Evolutionary conservation across 1,140 invertebrate genomes (phyloP), one percentile per base, ranked within the genome.

Genomic region (Ladona fulva): DNA sequence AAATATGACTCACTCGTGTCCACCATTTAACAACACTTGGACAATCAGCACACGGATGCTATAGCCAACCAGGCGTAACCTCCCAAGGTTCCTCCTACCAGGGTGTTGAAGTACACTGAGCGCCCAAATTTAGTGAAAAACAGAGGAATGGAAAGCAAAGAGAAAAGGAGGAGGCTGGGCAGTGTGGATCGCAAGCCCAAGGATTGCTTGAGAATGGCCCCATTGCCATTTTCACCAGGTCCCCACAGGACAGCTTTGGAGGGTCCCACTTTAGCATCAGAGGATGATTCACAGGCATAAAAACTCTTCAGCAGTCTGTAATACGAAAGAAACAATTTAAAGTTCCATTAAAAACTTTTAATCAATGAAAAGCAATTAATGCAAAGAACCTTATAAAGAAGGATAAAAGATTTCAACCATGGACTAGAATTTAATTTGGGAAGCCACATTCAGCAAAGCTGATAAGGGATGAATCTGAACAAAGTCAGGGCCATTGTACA

Each of bases 71-170:
- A 75, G 10, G 29, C 24, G 19, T 75, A 75, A 14, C 74, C 74
- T 16, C 74, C 74, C 74, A 75, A 42, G 74, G 74, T 75, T 5
- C 74, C 74, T 25, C 37, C 24, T 16, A 75, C 24, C 24, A 75
- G 24, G 24, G 74, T 75, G 24, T 75, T 75, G 74, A 75, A 42
- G 74, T 75, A 75, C 1, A 75, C 37, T 6, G 74, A 75, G 19
- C 37, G 74, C 3, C 74, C 74, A 75, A 75, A 25, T n/a, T 25
- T n/a, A 5, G 74, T 75, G 24, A 75, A 42, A 10, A 75, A 42
- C 74, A 75, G 74, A 19, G 74, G 74, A 75, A 75, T 42, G 1
- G 74, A 25, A 19, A 75, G 14, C 14, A 42, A 19, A n/a, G 24
- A 25, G 19, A 75, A 75, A 1, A 75, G 16, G 19, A 75, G 24